Conservation (phyloP, 2,888 invertebrate species). For the Plagodis dolabraria region DNA sequence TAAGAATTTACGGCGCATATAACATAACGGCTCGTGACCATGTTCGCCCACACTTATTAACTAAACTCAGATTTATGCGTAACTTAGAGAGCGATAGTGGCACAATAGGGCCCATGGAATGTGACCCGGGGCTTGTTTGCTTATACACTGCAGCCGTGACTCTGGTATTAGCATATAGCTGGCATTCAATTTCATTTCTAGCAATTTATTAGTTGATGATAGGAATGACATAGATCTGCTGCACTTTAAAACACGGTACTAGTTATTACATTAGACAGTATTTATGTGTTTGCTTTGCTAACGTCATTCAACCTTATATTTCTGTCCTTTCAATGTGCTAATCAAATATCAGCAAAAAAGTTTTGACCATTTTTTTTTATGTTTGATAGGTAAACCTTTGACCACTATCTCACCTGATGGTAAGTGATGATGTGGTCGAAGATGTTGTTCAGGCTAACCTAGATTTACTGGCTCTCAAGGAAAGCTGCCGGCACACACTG, state of each 20-base stretch:
- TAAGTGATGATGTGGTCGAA: too few species aligned
- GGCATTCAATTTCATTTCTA: conserved; percentile 35
- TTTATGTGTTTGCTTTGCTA: background rate
- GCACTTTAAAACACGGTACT: too few species aligned
- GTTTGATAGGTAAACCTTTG: too few species aligned
- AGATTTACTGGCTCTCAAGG: too few species aligned
- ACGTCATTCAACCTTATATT: background rate
- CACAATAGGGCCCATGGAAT: conserved; percentile 78
- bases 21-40: conserved; percentile 66
- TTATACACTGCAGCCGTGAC: conserved; percentile 41
- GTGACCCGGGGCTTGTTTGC: conserved; percentile 65
- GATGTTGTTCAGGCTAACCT: too few species aligned
- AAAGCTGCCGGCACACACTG: too few species aligned
- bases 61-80: conserved; percentile 79
- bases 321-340: background rate
- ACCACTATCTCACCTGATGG: too few species aligned
- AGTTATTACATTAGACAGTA: too few species aligned
- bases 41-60: conserved; percentile 80
- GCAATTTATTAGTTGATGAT: conserved; percentile 10
- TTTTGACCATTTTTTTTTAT: too few species aligned
- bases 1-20: conserved; percentile 58
- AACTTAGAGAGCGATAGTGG: conserved; percentile 68
- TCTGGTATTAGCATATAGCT: conserved; percentile 38
- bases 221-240: too few species aligned
- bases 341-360: background rate